Evolutionary conservation across 92 coral and sea anemone species (phyloP), one percentile per base, ranked within the genome.

Genomic region (Phenganax subtilis): DNA sequence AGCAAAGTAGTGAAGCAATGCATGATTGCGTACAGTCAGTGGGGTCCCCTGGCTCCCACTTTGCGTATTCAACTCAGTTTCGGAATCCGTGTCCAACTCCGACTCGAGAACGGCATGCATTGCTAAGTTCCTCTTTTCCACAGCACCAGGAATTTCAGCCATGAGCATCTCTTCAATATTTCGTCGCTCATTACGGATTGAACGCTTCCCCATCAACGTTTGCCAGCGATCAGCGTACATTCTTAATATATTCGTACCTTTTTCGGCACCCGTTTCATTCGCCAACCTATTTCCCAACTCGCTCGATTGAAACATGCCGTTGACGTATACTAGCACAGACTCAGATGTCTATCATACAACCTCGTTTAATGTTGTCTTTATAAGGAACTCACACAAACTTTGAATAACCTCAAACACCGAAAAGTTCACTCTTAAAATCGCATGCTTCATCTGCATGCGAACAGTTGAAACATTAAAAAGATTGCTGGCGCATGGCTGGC

Each of bases 11-110:
- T 90, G 91, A 53, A 94, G 67, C 73, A 94, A 65, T 52, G 98
- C 98, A 69, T 96, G 87, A 74, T 97, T 94, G 2, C 97, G 90
- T 27, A 97, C 92, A 76, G 88, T 94, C 6, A 92, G 81, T 0
- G 91, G 70, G 0, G 85, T 84, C 9, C 15, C 74, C 52, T 53
- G 61, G n/a, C 47, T 79, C 9, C 53, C 74, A 2, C 37, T 73
- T n/a, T 31, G 72, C 0, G 54, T 15, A 31, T 79, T 68, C 8
- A 63, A 55, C 17, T 47, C 83, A 64, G 72, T 63, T 64, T 79
- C 71, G 0, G 69, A 67, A 51, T 64, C 83, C 0, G 54, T 55
- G 29, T 79, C 83, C 29, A 79, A 57, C 51, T 79, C 83, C 10
- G 72, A 60, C 30, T 79, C 83, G 7, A 79, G 74, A 4, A 79